Evolutionary conservation across 2,113 vertebrate species (phyloP), one percentile per base, ranked within the genome.

Genomic region (Clinocottus analis): DNA sequence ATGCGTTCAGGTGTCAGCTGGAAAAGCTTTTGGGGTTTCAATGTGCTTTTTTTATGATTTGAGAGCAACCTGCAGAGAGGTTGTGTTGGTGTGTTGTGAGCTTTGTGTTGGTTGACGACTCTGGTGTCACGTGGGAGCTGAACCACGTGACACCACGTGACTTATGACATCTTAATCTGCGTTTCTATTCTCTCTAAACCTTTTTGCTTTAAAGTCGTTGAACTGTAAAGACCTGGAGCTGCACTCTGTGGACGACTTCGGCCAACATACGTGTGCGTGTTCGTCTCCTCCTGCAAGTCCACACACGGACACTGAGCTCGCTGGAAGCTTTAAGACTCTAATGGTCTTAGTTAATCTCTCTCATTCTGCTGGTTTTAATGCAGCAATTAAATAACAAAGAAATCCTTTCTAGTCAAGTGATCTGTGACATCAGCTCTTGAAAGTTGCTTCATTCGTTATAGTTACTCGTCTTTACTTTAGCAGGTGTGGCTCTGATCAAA

Each of bases 401-500:
- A 47, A 2, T 61, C 8, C 1, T 9, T 3, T n/a, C 5, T 35
- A n/a, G 8, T 37, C 10, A 14, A 23, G 5, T 35, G 3, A 2
- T 39, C 23, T 63, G 33, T 64, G 16, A 19, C 49, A 21, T 19
- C 21, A 51, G 7, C 19, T 33, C n/a, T n/a, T n/a, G n/a, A n/a
- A n/a, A n/a, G 19, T 3, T 41, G 33, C 11, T 29, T 7, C 8
- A 39, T 31, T 31, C 29, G n/a, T n/a, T n/a, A 19, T 12, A n/a
- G 21, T 37, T 62, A 35, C 2, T 58, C 14, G 13, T 43, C 49
- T 51, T 55, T 14, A 21, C 53, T 61, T 64, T n/a, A n/a, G n/a
- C 6, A 43, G 69, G 64, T 41, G 60, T 61, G 75, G 55, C 19
- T 4, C 33, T n/a, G 39, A 72, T 65, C 55, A 75, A 47, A 77